These are phyloP conservation scores for Suillia variegata DNA, from an alignment of 2,888 invertebrate genomes.

Conservation along the genomic window DNA sequence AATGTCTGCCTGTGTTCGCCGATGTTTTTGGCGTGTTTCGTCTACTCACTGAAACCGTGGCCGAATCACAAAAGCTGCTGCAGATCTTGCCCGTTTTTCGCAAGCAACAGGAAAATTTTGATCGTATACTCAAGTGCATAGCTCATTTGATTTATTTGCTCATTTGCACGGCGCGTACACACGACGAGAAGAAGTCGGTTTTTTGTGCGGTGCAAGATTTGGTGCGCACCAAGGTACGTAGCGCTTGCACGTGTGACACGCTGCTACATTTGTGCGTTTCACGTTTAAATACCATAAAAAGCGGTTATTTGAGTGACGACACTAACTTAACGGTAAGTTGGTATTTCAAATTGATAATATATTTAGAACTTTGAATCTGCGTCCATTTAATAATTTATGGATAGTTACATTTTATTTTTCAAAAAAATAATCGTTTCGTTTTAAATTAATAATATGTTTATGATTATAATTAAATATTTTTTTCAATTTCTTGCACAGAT, in stretches of 20 bases:
- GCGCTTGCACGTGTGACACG: conserved; percentile 76
- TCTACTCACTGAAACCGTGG: conserved; percentile 70
- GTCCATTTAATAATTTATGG: too few species aligned
- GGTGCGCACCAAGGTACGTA: conserved; percentile 68
- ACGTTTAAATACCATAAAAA: conserved; percentile 76
- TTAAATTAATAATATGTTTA: background rate
- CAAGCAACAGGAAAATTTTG: conserved; percentile 80
- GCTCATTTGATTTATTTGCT: conserved; percentile 78
- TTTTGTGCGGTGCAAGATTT: conserved; percentile 61
- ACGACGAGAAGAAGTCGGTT: conserved; percentile 63
- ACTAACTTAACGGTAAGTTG: conserved; percentile 62
- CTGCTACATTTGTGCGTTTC: conserved; percentile 84
- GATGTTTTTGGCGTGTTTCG: conserved; percentile 75
- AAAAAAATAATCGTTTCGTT: background rate
- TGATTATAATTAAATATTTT: background rate
- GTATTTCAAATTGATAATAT: too few species aligned
- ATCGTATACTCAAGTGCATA: conserved; percentile 78
- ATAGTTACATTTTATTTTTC: too few species aligned
- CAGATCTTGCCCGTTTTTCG: conserved; percentile 72
- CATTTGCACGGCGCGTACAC: conserved; percentile 65
- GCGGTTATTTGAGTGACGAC: conserved; percentile 77
- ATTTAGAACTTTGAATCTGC: too few species aligned
- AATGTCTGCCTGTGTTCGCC: conserved; percentile 67
- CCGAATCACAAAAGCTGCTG: conserved; percentile 65
- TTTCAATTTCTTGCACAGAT: conserved; percentile 61